Percentiles rank a stretch among this genome's conserved stretches.
These are phyloP conservation scores for Nezara viridula DNA, from an alignment of 2,888 invertebrate species.

Conservation along the genomic window DNA sequence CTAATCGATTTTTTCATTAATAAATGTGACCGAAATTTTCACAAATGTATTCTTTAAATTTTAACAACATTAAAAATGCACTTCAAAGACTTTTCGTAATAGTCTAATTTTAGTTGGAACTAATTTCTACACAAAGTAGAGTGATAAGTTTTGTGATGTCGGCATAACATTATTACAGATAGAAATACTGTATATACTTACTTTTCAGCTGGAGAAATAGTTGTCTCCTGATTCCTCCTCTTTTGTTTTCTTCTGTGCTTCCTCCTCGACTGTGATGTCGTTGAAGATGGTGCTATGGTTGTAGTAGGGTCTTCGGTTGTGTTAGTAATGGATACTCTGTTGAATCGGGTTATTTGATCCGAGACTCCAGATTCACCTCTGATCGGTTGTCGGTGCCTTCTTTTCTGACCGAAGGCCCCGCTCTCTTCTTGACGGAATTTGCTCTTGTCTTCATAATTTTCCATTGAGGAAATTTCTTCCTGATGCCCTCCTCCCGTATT, in stretches of 20 bases:
- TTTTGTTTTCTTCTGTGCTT: conserved; percentile 8
- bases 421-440: not conserved
- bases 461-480: not conserved
- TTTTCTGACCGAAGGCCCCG: conserved; percentile 8
- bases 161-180: too few species aligned
- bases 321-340: not conserved
- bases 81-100: too few species aligned
- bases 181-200: too few species aligned
- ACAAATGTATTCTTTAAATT: too few species aligned
- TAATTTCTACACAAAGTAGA: too few species aligned
- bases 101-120: too few species aligned
- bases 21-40: too few species aligned
- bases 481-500: not conserved
- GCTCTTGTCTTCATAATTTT: not conserved
- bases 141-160: too few species aligned
- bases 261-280: not conserved
- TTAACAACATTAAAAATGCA: too few species aligned
- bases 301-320: not conserved
- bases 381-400: not conserved
- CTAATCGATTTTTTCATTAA: too few species aligned
- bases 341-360: not conserved
- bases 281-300: not conserved
- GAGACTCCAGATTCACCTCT: not conserved
- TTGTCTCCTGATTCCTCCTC: conserved; percentile 40
- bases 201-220: not conserved